Conservation (phyloP, 2,113 vertebrate genomes). For the Chroicocephalus ridibundus region DNA sequence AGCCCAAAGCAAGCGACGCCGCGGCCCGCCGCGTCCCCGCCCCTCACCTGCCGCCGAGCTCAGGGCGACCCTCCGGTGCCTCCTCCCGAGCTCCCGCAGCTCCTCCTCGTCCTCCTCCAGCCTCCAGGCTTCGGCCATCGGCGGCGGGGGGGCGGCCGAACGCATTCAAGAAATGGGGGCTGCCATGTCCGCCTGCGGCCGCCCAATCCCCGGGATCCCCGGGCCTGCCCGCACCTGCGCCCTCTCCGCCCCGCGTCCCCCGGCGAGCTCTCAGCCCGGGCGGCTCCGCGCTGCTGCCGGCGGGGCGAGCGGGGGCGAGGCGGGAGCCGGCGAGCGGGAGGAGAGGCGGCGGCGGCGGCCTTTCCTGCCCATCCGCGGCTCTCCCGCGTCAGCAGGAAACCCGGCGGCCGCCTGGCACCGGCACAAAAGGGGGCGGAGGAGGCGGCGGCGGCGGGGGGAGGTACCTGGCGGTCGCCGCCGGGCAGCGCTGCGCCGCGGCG, state of each 20-base stretch:
- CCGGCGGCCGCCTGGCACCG: slow-evolving; percentile 58
- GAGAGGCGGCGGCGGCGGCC: slow-evolving; percentile 9
- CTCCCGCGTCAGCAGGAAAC: slow-evolving; percentile 79
- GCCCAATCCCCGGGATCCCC: not conserved
- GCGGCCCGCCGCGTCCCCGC: not conserved
- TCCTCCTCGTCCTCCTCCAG: slow-evolving; percentile 83
- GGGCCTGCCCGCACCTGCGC: not conserved
- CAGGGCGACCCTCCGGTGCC: slow-evolving; percentile 69
- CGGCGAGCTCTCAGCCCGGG: not conserved
- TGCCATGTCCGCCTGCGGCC: slow-evolving; percentile 1
- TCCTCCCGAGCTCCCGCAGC: slow-evolving; percentile 76
- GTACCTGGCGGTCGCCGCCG: slow-evolving; percentile 38
- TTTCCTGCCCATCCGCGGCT: slow-evolving; percentile 68
- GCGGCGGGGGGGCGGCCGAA: not conserved
- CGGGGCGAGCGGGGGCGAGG: not conserved
- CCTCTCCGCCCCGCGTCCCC: not conserved
- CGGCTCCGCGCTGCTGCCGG: not conserved
- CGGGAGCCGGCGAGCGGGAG: not conserved
- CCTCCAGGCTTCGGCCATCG: slow-evolving; percentile 87
- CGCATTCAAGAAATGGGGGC: slow-evolving; percentile 10
- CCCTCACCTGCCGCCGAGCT: slow-evolving; percentile 79
- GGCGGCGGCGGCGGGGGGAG: slow-evolving; percentile 36
- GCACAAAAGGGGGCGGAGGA: slow-evolving; percentile 72
- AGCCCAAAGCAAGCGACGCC: not conserved
- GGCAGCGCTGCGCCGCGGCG: not conserved